Conservation (phyloP, 2,888 invertebrate genomes). For the Drosophila peninsularis region DNA sequence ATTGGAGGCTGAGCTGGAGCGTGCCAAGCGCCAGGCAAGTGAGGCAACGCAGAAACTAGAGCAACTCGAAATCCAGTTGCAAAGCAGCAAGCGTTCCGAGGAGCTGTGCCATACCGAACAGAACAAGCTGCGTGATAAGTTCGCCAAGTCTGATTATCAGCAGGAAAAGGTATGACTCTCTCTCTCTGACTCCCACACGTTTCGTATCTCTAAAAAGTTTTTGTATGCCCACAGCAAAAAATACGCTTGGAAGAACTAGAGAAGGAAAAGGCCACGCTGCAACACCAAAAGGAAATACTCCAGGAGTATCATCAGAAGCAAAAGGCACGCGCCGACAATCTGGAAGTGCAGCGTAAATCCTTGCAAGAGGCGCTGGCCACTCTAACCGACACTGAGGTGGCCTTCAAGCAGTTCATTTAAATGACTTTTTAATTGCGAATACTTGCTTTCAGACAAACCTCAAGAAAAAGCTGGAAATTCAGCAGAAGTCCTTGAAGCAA, state of each 20-base stretch:
- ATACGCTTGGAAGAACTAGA: conserved; percentile 87
- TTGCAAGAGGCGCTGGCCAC: conserved; percentile 85
- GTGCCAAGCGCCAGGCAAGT: conserved; percentile 18
- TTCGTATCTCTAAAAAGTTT: background rate
- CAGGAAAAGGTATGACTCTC: conserved; percentile 85
- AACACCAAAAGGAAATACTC: conserved; percentile 85
- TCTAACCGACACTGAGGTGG: conserved; percentile 87
- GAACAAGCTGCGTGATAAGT: conserved; percentile 85
- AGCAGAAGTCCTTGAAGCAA: conserved; percentile 88
- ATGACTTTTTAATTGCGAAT: background rate
- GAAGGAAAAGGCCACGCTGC: conserved; percentile 87
- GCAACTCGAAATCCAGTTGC: conserved; percentile 83
- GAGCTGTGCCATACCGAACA: conserved; percentile 82
- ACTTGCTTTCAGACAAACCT: conserved; percentile 84
- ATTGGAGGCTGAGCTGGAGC: conserved; percentile 85
- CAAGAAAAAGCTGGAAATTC: conserved; percentile 87
- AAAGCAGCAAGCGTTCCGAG: conserved; percentile 82
- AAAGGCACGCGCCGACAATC: conserved; percentile 84
- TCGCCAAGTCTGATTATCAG: conserved; percentile 85
- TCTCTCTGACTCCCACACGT: background rate
- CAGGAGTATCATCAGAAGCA: conserved; percentile 86
- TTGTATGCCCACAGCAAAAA: conserved; percentile 73
- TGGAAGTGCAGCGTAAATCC: conserved; percentile 87
- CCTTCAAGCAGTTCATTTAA: too few species aligned
- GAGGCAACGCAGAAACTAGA: conserved; percentile 77